Percentiles rank a stretch among this genome's conserved stretches.
Evolutionary conservation across 2,113 vertebrate species (phyloP).

Genomic region (Arenaria interpres): DNA sequence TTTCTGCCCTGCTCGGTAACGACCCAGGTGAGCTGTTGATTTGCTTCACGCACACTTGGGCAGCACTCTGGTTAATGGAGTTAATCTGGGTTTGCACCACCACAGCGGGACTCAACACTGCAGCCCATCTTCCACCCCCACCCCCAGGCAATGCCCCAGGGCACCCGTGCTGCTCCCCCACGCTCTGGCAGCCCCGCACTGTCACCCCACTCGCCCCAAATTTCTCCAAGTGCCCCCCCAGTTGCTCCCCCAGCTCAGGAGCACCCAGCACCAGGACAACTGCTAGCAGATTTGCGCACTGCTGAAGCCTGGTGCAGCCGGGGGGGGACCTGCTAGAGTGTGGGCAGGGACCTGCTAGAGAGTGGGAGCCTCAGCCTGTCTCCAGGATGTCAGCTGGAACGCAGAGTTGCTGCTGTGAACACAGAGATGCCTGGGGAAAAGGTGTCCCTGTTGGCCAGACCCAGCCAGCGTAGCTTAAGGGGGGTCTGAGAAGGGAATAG

Average conservation of each 20-base stretch:
- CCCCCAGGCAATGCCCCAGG: not conserved
- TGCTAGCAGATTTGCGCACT: not conserved
- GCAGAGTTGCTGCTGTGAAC: not conserved
- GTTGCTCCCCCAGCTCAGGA: not conserved
- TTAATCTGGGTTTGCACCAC: not conserved
- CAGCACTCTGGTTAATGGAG: not conserved
- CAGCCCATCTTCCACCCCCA: not conserved
- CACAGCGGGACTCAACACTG: not conserved
- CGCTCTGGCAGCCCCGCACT: fast-evolving
- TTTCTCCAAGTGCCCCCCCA: not conserved
- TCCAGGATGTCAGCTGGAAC: not conserved
- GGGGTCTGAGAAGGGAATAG: not conserved
- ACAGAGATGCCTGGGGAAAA: not conserved
- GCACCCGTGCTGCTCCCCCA: not conserved
- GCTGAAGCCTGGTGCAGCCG: not conserved
- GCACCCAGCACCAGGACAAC: not conserved
- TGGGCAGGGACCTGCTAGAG: not conserved
- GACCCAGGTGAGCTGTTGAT: not conserved
- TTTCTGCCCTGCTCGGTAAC: not conserved
- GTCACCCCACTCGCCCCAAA: not conserved
- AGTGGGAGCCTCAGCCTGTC: not conserved
- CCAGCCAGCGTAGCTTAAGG: not conserved
- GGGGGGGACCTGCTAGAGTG: not conserved
- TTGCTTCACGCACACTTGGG: not conserved
- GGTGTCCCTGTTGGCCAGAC: not conserved